Conservation (phyloP, 2,113 vertebrate genomes). For the Plestiodon gilberti region DNA sequence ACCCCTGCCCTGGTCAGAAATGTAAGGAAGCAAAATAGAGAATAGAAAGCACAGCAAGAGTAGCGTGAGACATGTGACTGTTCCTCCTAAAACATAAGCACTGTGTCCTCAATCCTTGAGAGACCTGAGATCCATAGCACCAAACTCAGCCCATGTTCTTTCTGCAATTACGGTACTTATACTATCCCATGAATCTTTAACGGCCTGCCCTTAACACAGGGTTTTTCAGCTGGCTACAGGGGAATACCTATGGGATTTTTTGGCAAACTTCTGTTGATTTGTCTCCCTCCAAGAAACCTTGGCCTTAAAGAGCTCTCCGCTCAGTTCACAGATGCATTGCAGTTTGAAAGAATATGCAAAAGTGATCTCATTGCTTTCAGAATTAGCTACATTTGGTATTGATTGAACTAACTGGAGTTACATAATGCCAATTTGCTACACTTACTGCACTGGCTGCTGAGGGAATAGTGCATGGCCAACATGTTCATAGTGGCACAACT, state of each 20-base stretch:
- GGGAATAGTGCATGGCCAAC: not conserved
- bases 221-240: slow-evolving; percentile 35
- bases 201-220: slow-evolving; percentile 10
- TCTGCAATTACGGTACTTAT: not conserved
- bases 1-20: slow-evolving; percentile 65
- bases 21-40: slow-evolving; percentile 57
- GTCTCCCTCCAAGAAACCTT: slow-evolving; percentile 5
- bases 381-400: slow-evolving; percentile 38
- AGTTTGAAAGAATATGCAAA: not conserved
- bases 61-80: slow-evolving; percentile 65
- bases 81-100: slow-evolving; percentile 58
- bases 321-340: not conserved
- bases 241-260: slow-evolving; percentile 40
- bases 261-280: slow-evolving; percentile 29
- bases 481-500: not conserved
- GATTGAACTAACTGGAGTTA: slow-evolving; percentile 41
- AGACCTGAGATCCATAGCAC: slow-evolving; percentile 32
- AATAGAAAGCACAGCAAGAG: slow-evolving; percentile 64
- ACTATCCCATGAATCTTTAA: not conserved
- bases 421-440: slow-evolving; percentile 44
- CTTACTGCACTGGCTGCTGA: slow-evolving; percentile 33
- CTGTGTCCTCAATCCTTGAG: slow-evolving; percentile 43
- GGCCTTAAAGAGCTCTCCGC: slow-evolving; percentile 23
- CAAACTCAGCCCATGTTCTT: not conserved
- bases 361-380: slow-evolving; percentile 12